Conservation (phyloP, 2,797 vertebrate genomes). For the Garrulus glandarius region DNA sequence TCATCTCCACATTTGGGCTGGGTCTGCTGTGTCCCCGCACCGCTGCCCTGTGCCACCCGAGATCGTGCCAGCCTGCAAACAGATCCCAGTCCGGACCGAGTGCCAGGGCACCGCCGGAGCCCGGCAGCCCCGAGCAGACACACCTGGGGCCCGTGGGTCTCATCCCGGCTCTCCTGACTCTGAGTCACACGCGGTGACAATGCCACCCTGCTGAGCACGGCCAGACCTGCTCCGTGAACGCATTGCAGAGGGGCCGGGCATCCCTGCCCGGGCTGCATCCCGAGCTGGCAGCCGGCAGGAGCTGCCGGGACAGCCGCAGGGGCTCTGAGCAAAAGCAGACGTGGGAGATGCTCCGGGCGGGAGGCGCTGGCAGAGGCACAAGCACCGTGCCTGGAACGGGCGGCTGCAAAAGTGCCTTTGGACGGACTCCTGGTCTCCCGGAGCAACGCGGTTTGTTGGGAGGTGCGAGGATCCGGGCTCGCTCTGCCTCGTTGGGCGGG, state of each 20-base stretch:
- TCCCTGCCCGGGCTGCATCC: background rate
- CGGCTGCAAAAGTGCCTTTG: background rate
- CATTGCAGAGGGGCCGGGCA: accelerated
- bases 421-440: background rate
- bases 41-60: background rate
- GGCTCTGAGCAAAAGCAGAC: background rate
- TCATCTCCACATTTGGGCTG: background rate
- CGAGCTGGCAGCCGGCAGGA: background rate
- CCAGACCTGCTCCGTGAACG: accelerated
- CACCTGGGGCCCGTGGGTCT: background rate
- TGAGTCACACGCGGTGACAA: background rate
- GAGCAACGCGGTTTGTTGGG: background rate
- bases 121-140: background rate
- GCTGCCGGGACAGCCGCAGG: background rate
- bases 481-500: background rate
- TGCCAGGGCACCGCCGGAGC: accelerated
- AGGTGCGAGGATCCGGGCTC: background rate
- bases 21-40: accelerated
- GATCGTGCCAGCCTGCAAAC: accelerated
- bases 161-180: background rate
- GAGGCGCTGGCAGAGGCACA: background rate
- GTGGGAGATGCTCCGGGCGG: background rate
- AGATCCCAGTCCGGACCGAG: too few species aligned
- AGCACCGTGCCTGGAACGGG: background rate
- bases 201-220: background rate